phyloP scores from a whole-genome alignment of 2,113 vertebrate genomes.

The Salvator merianae region DNA sequence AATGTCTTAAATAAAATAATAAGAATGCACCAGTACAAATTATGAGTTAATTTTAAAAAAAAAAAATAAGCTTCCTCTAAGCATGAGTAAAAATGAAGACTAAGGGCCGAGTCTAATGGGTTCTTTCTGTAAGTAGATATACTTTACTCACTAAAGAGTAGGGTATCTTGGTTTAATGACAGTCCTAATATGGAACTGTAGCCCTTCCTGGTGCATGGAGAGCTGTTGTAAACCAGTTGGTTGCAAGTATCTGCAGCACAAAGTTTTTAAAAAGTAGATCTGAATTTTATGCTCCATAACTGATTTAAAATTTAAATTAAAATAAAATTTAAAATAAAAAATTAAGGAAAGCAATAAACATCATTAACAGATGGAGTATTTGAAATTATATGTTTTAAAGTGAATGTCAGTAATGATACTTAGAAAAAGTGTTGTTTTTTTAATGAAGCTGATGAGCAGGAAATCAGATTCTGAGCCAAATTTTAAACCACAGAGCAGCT shows the following conservation, averaged over 20 bases:
- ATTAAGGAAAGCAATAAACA: no score
- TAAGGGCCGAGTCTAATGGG: not conserved
- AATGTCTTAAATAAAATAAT: no score
- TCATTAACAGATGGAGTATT: not conserved
- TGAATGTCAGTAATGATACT: constrained; percentile 18
- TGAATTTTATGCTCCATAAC: not conserved
- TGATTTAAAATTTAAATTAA: no score
- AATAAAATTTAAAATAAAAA: no score
- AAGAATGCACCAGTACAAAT: not conserved
- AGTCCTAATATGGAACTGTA: not conserved
- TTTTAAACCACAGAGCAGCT: not conserved
- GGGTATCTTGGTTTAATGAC: not conserved
- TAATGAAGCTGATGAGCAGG: not conserved
- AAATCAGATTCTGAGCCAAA: not conserved
- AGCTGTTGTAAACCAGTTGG: not conserved
- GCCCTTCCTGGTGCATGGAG: not conserved
- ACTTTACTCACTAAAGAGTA: not conserved
- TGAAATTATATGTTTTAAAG: not conserved
- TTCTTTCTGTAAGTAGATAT: not conserved
- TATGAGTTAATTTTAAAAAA: not conserved
- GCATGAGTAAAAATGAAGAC: not conserved
- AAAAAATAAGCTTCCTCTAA: not conserved
- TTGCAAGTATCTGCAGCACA: not conserved
- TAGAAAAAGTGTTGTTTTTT: not conserved
- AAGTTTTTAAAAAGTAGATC: not conserved